Evolutionary conservation across 2,113 vertebrate species (phyloP).

Genomic region (Progne subis): DNA sequence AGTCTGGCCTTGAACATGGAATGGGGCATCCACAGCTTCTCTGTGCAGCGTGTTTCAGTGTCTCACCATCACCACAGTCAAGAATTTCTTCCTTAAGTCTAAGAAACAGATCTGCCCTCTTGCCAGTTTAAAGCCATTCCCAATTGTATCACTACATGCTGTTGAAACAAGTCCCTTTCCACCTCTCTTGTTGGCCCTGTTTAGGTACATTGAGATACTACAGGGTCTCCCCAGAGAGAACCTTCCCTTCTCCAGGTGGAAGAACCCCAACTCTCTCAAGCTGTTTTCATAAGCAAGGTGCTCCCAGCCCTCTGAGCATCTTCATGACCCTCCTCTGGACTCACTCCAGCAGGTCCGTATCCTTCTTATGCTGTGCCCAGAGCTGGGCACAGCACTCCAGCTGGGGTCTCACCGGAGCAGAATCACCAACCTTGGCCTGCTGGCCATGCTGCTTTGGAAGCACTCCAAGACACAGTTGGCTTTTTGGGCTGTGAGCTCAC

Average conservation of each 20-base stretch:
- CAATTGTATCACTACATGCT: background rate
- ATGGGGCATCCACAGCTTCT: background rate
- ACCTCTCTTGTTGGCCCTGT: background rate
- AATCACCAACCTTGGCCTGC: background rate
- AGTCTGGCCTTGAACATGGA: background rate
- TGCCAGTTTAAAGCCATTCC: background rate
- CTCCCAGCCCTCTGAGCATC: background rate
- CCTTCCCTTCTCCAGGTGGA: background rate
- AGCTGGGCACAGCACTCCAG: background rate
- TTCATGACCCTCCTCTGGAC: background rate
- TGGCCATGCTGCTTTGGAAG: background rate
- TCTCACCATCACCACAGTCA: background rate
- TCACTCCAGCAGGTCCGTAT: background rate
- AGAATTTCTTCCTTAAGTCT: background rate
- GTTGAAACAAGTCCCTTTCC: background rate
- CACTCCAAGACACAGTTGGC: background rate
- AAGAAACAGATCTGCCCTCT: background rate
- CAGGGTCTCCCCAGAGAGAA: background rate
- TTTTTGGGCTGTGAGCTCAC: background rate
- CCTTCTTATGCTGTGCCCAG: background rate
- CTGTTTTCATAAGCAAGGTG: background rate
- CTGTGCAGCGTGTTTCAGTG: background rate
- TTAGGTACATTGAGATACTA: background rate
- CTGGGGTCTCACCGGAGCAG: background rate
- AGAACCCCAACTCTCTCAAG: background rate